Base-by-base conservation (phyloP, 2,113 vertebrate species). In the Rhinoderma darwinii region DNA sequence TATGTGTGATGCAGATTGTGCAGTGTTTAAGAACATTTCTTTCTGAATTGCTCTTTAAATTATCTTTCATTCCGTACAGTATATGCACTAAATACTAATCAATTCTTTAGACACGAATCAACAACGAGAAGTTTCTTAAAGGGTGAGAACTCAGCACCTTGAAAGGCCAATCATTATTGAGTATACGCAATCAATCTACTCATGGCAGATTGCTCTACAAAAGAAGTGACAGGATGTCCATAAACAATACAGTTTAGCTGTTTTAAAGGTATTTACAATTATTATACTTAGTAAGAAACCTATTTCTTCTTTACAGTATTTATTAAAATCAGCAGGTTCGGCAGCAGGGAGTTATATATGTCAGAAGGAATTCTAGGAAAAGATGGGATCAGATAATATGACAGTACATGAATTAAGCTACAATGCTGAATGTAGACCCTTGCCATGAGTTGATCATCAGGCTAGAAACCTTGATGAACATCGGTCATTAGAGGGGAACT, bases 51-150 rank as follows among this genome's bases (percentile, higher is more conserved):
- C 37, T 41, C 37, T 72, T 72, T 72, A 72, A 41, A 72, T 3
- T 20, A 17, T 78, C 75, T 35, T 20, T 35, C 41, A 78, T 78
- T 54, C 17, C 39, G 18, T 78, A 50, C 47, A 54, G 50, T 44
- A 75, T 75, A 75, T 75, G 41, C 73, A 30, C 41, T 75, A 47
- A 47, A 75, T 75, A 41, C 41, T 75, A 47, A 75, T 75, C 73
- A 75, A 43, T 75, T 44, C 41, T 44, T 75, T 75, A 75, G 35
- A 47, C 22, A 75, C 41, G 25, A 75, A 75, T 75, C 41, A 75
- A 12, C 41, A 39, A 75, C 44, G 73, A 75, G 41, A 75, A 44
- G 41, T 44, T 47, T 44, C 39, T 43, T 27, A 44, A 30, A 44
- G 73, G 72, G 72, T 27, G 73, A 75, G n/a, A 15, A 30, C 39